Base-by-base conservation (phyloP, 2,888 invertebrate genomes). In the Willowsia nigromaculata region DNA sequence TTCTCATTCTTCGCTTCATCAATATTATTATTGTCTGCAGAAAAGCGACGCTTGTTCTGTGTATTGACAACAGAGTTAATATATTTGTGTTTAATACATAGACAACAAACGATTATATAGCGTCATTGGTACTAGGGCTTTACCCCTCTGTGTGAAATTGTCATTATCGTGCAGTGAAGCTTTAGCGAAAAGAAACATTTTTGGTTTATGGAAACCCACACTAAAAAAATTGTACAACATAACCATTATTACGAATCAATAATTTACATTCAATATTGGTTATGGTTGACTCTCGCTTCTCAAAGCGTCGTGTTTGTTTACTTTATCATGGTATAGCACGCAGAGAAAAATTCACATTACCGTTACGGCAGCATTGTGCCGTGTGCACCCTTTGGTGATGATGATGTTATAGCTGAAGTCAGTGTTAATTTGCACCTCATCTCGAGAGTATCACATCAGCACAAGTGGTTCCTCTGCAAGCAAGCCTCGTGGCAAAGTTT, bases 361-460 rank as follows among this genome's bases (percentile, higher is more conserved):
- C 37, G 37, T 37, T 40, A 68, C 59, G 25, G 27, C 15, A 40
- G 3, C 5, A n/a, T n/a, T n/a, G n/a, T n/a, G n/a, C n/a, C n/a
- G 7, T 4, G 25, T 76, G 37, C 74, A 50, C 18, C 50, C 68
- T 27, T 40, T 68, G n/a, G n/a, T n/a, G n/a, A n/a, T 37, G 27
- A 9, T 68, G 33, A 22, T 68, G n/a, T 68, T 68, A 11, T 30
- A 27, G 74, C 25, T 80, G n/a, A n/a, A n/a, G n/a, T n/a, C 80
- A 80, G 56, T 56, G 80, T 27, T n/a, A n/a, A n/a, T n/a, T n/a
- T 80, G 80, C 22, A 56, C 33, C n/a, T 80, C 80, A 56, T 76
- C 47, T 3, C 4, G 74, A 50, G 27, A 18, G 15, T 7, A 74
- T 18, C 53, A 18, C 18, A 37, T 37, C 18, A 9, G n/a, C n/a